Evolutionary conservation across 2,113 vertebrate species (phyloP).

Genomic region (Porphyrio hochstetteri): DNA sequence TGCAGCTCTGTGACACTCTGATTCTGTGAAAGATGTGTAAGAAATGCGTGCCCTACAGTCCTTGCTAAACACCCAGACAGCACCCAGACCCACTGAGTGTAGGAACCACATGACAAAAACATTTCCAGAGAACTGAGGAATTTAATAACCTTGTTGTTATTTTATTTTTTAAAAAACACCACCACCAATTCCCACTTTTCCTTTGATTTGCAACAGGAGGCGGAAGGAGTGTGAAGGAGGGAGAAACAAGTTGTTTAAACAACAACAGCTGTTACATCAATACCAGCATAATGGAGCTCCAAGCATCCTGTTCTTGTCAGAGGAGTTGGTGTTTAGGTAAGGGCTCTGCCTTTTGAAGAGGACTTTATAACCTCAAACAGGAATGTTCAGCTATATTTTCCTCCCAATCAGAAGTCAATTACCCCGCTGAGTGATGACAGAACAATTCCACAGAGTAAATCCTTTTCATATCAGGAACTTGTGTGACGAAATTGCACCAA

Average conservation of each 20-base stretch:
- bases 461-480: not conserved
- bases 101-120: not conserved
- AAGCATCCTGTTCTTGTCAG: not conserved
- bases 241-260: slow-evolving; percentile 14
- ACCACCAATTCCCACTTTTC: not conserved
- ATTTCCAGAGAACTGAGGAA: not conserved
- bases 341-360: slow-evolving; percentile 16
- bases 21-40: not conserved
- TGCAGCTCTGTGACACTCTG: no score
- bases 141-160: not conserved
- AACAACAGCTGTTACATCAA: slow-evolving; percentile 37
- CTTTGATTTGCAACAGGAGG: slow-evolving; percentile 9
- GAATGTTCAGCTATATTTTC: not conserved
- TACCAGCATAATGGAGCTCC: not conserved
- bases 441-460: slow-evolving; percentile 20
- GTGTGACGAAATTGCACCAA: not conserved
- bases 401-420: slow-evolving; percentile 23
- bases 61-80: not conserved
- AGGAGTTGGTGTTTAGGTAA: not conserved
- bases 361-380: slow-evolving; percentile 1
- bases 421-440: slow-evolving; percentile 9
- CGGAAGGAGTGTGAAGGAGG: not conserved
- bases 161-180: not conserved
- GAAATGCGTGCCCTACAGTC: not conserved
- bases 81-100: not conserved